Evolutionary conservation across 1,140 invertebrate genomes (phyloP).

Genomic region (Gonatopus flavifemur): DNA sequence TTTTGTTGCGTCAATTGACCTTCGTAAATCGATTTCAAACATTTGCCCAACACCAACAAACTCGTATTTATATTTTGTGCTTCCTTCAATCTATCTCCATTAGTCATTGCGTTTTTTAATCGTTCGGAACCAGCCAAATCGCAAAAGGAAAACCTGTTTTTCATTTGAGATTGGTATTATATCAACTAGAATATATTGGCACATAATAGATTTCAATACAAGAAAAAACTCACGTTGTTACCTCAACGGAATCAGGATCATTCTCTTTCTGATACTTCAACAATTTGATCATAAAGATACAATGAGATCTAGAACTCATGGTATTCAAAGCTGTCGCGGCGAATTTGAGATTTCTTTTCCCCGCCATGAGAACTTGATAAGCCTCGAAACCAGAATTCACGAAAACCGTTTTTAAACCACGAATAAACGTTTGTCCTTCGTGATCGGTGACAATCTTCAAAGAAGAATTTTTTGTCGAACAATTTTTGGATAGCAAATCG

Average conservation of each 20-base stretch:
- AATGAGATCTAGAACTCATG: slow-evolving; percentile 84
- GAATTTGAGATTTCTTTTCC: slow-evolving; percentile 78
- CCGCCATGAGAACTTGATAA: slow-evolving; percentile 74
- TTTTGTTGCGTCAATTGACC: slow-evolving; percentile 47
- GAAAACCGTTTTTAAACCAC: slow-evolving; percentile 74
- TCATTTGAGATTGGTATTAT: too few species aligned
- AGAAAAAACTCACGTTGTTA: too few species aligned
- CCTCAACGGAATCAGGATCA: slow-evolving; percentile 53
- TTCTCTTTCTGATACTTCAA: slow-evolving; percentile 60
- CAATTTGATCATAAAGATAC: slow-evolving; percentile 84
- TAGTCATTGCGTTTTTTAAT: slow-evolving; percentile 78
- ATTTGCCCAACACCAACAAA: slow-evolving; percentile 80
- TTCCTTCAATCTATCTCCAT: slow-evolving; percentile 80
- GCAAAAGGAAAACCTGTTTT: slow-evolving; percentile 83
- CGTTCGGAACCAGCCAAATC: slow-evolving; percentile 92
- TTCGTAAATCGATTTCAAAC: slow-evolving; percentile 71
- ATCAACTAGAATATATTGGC: too few species aligned
- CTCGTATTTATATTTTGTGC: slow-evolving; percentile 91
- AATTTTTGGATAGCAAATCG: slow-evolving; percentile 71
- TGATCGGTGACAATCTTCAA: slow-evolving; percentile 64
- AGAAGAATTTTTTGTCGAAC: slow-evolving; percentile 51
- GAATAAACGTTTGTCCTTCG: slow-evolving; percentile 72
- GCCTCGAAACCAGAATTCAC: slow-evolving; percentile 80
- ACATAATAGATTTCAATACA: too few species aligned
- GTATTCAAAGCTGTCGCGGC: slow-evolving; percentile 84